Percentiles rank a stretch among this genome's conserved stretches.
These are phyloP conservation scores for Crotophaga sulcirostris DNA, from an alignment of 2,113 vertebrate species.

Conservation along the genomic window DNA sequence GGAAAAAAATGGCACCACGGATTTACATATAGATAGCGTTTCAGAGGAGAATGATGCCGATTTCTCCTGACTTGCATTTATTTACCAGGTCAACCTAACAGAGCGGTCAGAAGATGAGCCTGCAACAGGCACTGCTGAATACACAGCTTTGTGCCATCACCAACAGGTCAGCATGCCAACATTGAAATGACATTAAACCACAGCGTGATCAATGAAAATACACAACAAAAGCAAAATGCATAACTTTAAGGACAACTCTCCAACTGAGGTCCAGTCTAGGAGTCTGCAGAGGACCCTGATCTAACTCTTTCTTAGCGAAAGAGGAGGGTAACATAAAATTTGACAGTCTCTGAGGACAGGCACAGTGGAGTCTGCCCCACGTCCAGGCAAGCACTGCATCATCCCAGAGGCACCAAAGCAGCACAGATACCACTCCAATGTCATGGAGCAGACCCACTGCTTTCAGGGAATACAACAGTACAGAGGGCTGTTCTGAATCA, in stretches of 20 bases:
- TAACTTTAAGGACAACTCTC: background rate
- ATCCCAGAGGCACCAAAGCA: background rate
- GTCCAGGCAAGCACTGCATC: background rate
- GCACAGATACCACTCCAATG: background rate
- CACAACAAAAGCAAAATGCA: background rate
- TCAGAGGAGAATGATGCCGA: background rate
- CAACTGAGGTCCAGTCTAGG: background rate
- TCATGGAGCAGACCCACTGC: background rate
- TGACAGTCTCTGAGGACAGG: fast-evolving
- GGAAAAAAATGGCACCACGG: background rate
- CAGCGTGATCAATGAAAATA: background rate
- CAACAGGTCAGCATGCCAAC: background rate
- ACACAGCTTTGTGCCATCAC: background rate
- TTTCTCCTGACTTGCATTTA: background rate
- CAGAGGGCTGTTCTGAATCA: conserved; percentile 1
- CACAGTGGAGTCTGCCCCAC: background rate
- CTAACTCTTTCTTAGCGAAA: background rate
- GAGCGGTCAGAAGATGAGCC: background rate
- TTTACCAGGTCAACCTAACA: background rate
- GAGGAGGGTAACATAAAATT: background rate
- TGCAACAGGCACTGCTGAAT: background rate
- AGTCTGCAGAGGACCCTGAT: background rate
- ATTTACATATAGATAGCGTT: conserved; percentile 42
- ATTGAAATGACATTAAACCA: background rate
- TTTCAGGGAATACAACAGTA: background rate